Percentiles rank a stretch among this genome's conserved stretches.
Conservation (phyloP, 2,113 vertebrate genomes). For the Melanerpes formicivorus region DNA sequence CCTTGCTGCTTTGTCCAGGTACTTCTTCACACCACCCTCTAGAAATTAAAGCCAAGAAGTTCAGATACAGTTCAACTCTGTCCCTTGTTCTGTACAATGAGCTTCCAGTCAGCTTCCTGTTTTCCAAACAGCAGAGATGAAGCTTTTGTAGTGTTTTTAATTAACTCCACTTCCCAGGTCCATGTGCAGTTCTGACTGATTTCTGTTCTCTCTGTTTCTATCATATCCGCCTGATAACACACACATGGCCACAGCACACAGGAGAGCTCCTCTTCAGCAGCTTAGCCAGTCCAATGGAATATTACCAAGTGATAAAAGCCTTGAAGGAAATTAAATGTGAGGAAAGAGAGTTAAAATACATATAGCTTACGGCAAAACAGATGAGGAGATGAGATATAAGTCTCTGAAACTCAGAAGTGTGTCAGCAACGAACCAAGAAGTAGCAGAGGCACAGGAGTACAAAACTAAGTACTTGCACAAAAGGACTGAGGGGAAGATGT, state of each 20-base stretch:
- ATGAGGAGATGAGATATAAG: constrained; percentile 26
- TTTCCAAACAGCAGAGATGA: constrained; percentile 22
- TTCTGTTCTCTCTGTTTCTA: constrained; percentile 7
- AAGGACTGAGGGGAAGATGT: not conserved
- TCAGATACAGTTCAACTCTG: not conserved
- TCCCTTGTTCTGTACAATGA: not conserved
- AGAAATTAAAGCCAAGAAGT: not conserved
- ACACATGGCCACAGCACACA: not conserved
- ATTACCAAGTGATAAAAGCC: constrained; percentile 26
- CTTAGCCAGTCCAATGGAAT: not conserved
- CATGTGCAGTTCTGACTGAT: not conserved
- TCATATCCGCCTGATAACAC: constrained; percentile 54
- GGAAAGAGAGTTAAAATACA: constrained; percentile 24
- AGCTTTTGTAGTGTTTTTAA: constrained; percentile 47
- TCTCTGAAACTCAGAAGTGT: not conserved
- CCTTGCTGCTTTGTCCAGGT: not conserved
- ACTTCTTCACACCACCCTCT: not conserved
- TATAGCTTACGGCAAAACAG: constrained; percentile 5
- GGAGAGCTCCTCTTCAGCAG: constrained; percentile 22
- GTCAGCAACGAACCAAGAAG: not conserved
- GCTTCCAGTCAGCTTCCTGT: not conserved
- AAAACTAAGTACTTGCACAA: not conserved
- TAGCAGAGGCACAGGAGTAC: not conserved
- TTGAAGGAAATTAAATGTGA: constrained; percentile 70
- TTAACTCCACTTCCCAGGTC: constrained; percentile 1